A percentile compares a stretch with the other conserved stretches of the same genome.
Evolutionary conservation across 2,888 invertebrate species (phyloP).

Genomic region (Cancer borealis): DNA sequence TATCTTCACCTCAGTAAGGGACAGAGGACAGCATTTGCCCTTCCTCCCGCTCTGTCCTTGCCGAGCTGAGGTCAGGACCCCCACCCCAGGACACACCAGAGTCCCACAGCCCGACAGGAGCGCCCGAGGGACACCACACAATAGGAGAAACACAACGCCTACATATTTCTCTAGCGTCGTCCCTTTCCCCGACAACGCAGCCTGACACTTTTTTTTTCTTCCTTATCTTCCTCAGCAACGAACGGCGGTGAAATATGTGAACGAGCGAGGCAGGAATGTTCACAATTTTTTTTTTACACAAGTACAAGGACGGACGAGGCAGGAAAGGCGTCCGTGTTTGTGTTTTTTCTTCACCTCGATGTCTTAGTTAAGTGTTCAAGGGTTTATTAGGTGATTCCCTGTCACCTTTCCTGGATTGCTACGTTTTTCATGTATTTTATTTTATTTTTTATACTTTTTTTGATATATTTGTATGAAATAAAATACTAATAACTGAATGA

Average conservation of each 20-base stretch:
- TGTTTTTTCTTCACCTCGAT: neutral
- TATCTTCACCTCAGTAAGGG: neutral
- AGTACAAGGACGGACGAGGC: neutral
- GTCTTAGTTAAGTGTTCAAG: neutral
- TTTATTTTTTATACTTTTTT: too few relatives aligned
- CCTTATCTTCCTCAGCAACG: conserved; percentile 27
- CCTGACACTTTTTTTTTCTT: conserved; percentile 35
- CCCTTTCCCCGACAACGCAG: conserved; percentile 5
- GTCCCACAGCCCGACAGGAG: neutral
- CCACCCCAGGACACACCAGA: neutral
- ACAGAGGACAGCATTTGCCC: neutral
- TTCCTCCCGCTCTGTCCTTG: neutral
- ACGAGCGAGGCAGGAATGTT: neutral
- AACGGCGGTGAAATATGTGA: conserved; percentile 24
- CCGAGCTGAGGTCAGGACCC: neutral
- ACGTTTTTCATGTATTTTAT: too few relatives aligned
- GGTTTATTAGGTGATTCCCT: neutral
- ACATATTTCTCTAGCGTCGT: neutral
- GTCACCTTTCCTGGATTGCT: too few relatives aligned
- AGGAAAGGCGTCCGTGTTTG: neutral
- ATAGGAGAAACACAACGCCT: neutral
- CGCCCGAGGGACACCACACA: neutral
- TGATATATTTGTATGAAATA: too few relatives aligned
- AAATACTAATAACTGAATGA: too few relatives aligned
- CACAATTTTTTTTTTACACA: neutral